Evolutionary conservation across 1,140 invertebrate species (phyloP), one percentile per base, ranked within the genome.

Genomic region (Drosophila watanabei): DNA sequence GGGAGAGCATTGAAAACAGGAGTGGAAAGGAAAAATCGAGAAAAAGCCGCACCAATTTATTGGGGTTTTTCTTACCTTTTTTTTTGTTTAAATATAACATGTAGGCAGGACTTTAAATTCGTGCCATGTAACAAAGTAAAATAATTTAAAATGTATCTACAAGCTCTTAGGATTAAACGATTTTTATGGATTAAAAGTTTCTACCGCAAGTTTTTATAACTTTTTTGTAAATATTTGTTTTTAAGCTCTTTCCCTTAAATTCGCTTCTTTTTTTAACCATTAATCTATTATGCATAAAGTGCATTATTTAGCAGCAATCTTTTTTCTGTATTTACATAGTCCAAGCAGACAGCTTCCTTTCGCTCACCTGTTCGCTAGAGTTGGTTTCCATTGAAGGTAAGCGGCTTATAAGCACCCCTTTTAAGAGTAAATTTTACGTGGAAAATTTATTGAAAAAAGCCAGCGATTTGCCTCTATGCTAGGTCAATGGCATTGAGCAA

Each of bases 391-490:
- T 65, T 39, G n/a, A 16, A 18, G 45, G 52, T 88, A 80, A 88
- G 65, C 65, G 54, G 80, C 72, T 88, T 88, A 79, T 52, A 43
- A 49, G 69, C 64, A 71, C 18, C 18, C 24, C 63, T 73, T 43
- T 60, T 33, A 32, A 48, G 70, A 75, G 46, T 78, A 77, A 77
- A 80, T 62, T 80, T 87, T 88, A 66, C 32, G 71, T 33, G 45
- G 71, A 60, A 63, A 87, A 70, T 66, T 65, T 60, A 69, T 77
- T 79, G 70, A 28, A 41, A 73, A 58, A 71, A 37, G 56, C 33
- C 24, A 48, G 58, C 8, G 54, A 64, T 32, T 69, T 48, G 59
- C 76, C 79, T 58, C 73, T 68, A 58, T 78, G 61, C 58, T 43
- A 6, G 35, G 54, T 18, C 64, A 39, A 43, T 71, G 76, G 45